phyloP scores from a whole-genome alignment of 2,797 vertebrate genomes.

The Siniperca obscura region DNA sequence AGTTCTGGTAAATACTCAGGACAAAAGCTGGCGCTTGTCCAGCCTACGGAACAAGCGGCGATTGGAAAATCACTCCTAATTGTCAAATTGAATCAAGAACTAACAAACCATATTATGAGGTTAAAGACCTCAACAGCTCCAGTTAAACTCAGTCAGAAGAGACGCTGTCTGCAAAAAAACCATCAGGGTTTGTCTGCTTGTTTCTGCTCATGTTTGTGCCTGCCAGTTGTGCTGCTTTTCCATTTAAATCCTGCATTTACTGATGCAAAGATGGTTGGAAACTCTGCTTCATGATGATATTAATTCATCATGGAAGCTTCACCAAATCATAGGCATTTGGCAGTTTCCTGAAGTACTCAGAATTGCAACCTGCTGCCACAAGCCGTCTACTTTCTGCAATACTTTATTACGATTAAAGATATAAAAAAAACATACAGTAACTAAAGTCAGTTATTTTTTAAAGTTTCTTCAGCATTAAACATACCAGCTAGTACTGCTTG shows the following conservation, averaged over 20 bases:
- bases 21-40: slow-evolving; percentile 30
- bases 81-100: slow-evolving; percentile 60
- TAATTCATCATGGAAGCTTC: neutral
- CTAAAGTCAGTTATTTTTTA: neutral
- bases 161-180: neutral
- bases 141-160: neutral
- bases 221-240: neutral
- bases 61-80: slow-evolving; percentile 51
- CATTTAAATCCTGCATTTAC: neutral
- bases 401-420: too few species aligned
- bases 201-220: neutral
- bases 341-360: neutral
- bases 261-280: neutral
- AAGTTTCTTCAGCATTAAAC: neutral
- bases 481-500: neutral
- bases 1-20: slow-evolving; percentile 34
- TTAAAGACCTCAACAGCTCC: slow-evolving; percentile 48
- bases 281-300: too few species aligned
- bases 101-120: slow-evolving; percentile 55
- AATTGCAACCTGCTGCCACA: neutral
- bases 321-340: neutral
- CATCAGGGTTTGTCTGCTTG: neutral
- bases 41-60: slow-evolving; percentile 2
- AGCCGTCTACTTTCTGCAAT: too few species aligned
- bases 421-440: too few species aligned